These are phyloP conservation scores for Cataglyphis rosenhaueri DNA, from an alignment of 2,888 invertebrate genomes.

Conservation along the genomic window DNA sequence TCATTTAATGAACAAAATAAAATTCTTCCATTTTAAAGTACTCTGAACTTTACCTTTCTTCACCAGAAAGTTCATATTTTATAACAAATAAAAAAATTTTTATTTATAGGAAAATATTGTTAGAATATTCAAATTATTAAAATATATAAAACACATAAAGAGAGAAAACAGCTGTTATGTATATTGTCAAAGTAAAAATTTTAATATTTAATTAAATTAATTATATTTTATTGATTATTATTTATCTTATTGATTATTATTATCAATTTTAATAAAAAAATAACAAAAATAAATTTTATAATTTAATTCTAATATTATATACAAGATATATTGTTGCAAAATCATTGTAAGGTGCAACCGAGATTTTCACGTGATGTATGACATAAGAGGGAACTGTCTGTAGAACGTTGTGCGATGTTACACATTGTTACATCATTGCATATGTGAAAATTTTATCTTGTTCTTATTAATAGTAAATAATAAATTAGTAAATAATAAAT, in stretches of 20 bases:
- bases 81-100: not conserved
- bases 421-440: conserved; percentile 35
- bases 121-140: not conserved
- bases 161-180: not conserved
- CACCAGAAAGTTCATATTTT: not conserved
- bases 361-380: conserved; percentile 36
- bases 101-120: not conserved
- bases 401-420: not conserved
- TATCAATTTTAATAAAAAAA: not conserved
- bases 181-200: not conserved
- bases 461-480: conserved; percentile 13
- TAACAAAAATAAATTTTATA: conserved; percentile 8
- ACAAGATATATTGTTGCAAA: not conserved
- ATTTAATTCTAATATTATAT: not conserved
- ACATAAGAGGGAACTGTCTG: conserved; percentile 25
- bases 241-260: not conserved
- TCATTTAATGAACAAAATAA: not conserved
- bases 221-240: not conserved
- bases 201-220: not conserved
- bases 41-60: not conserved
- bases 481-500: conserved; percentile 19
- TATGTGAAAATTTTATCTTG: conserved; percentile 16
- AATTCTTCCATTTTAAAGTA: not conserved
- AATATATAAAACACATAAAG: not conserved
- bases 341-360: not conserved